Base-by-base conservation (phyloP, 2,797 vertebrate genomes). In the Valencia hispanica region DNA sequence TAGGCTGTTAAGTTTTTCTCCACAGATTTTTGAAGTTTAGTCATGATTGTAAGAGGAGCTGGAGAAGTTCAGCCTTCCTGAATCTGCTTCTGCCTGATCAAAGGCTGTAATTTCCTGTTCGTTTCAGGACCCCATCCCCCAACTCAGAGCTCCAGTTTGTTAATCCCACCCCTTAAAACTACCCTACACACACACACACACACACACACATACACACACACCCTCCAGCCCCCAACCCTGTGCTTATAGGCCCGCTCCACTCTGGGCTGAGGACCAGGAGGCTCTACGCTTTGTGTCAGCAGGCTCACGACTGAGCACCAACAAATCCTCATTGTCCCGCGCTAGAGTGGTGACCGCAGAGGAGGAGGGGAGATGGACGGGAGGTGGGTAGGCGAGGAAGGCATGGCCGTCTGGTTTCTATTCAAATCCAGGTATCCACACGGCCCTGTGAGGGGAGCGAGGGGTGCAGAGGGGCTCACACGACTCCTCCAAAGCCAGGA, bases 31-130 rank as follows among this genome's bases (percentile, higher is more conserved):
- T 81, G 80, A 7, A 68, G 78, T 72, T 7, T 4, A 47, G 45
- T 63, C 5, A 34, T 4, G 32, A 27, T 8, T 3, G 75, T 76
- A 66, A 82, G 74, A 77, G 69, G 78, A 84, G 79, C 85, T 63
- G 25, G 68, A 95, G 90, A 86, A 94, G 88, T 92, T 94, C 90
- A 94, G 92, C 91, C 91, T 94, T 92, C 80, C 92, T 91, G 90
- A 94, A 95, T 94, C 95, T 94, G 93, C 94, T 92, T 95, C 94
- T 92, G 94, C 95, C 94, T 96, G 95, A 96, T 97, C 96, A 95
- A 97, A 97, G 96, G 95, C 96, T 92, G 95, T 97, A 95, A 97
- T 98, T 98, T 99, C 98, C 97, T 99, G 97, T 97, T 96, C 94
- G 90, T 93, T 95, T 95, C 93, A 93, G 94, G 91, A 82, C 87